Base-by-base conservation (phyloP, 1,140 invertebrate genomes). In the Arion vulgaris region DNA sequence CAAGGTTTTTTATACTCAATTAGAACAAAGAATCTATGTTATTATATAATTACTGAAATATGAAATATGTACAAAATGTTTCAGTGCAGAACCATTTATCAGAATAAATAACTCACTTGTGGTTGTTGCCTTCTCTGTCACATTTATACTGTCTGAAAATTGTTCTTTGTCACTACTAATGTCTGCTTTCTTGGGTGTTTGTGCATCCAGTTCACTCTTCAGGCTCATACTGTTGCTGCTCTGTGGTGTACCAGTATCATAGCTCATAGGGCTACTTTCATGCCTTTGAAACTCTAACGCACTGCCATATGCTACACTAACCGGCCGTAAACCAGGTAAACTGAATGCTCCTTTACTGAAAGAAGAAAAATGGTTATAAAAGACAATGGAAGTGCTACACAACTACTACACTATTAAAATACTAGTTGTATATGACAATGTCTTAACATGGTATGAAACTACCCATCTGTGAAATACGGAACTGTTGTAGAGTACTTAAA, bases 291-390 rank as follows among this genome's bases (percentile, higher is more conserved):
- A 89, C 53, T 97, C 96, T 82, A 97, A 93, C 49, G 96, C 79
- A 96, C 96, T 79, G 96, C 96, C 85, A 94, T 95, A 88, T 95
- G 96, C 84, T 74, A 87, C 85, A 75, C 87, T 89, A 9, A 89
- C 86, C 38, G 87, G 88, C 34, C 88, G 84, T 36, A 91, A 83
- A 49, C 87, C 88, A 57, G 90, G 89, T n/a, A 91, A 81, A 38
- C 88, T 85, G 84, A 91, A 89, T 38, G 85, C 87, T 62, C 88
- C 86, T 75, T 88, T 88, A 45, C 68, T 78, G 74, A 45, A 45
- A 45, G 15, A 45, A 69, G 83, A 85, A 32, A 86, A 83, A 80
- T 45, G 41, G 41, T 45, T 45, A 45, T 7, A 45, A 45, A 45
- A 45, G 15, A 45, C 15, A 45, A 7, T 7, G 5, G 15, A 45